Evolutionary conservation across 1,140 invertebrate genomes (phyloP).

Genomic region (Scaptodrosophila lebanonensis): DNA sequence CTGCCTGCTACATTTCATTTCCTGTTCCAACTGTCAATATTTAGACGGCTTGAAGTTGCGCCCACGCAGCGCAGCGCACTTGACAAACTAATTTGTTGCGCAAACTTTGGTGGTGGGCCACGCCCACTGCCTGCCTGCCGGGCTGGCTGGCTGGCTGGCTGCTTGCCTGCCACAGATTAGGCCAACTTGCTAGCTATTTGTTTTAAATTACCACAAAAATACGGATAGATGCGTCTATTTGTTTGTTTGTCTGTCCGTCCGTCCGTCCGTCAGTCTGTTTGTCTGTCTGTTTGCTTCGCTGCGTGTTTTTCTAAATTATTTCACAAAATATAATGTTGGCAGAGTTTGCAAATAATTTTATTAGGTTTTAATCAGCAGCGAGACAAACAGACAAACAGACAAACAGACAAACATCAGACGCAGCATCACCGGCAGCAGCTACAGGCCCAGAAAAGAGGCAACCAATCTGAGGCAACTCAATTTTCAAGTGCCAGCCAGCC

Average conservation of each 20-base stretch:
- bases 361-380: conserved; percentile 72
- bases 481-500: conserved; percentile 35
- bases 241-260: neutral
- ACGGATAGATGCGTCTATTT: conserved; percentile 49
- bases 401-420: conserved; percentile 6
- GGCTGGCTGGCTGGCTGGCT: too few species aligned
- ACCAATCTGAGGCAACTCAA: conserved; percentile 23
- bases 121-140: too few species aligned
- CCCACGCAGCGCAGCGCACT: conserved; percentile 48
- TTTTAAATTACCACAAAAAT: conserved; percentile 76
- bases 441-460: too few species aligned
- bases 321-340: conserved; percentile 13
- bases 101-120: conserved; percentile 48
- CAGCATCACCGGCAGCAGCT: neutral
- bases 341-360: conserved; percentile 68
- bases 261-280: neutral
- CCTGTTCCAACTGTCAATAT: conserved; percentile 44
- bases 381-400: conserved; percentile 15
- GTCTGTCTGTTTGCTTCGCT: neutral
- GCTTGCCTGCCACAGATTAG: conserved; percentile 36
- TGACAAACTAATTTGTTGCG: conserved; percentile 71
- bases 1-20: conserved; percentile 54
- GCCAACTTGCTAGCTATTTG: conserved; percentile 53
- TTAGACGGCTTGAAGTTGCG: conserved; percentile 31
- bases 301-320: conserved; percentile 8